phyloP scores from a whole-genome alignment of 2,113 vertebrate species.

The Cyanoderma ruficeps region DNA sequence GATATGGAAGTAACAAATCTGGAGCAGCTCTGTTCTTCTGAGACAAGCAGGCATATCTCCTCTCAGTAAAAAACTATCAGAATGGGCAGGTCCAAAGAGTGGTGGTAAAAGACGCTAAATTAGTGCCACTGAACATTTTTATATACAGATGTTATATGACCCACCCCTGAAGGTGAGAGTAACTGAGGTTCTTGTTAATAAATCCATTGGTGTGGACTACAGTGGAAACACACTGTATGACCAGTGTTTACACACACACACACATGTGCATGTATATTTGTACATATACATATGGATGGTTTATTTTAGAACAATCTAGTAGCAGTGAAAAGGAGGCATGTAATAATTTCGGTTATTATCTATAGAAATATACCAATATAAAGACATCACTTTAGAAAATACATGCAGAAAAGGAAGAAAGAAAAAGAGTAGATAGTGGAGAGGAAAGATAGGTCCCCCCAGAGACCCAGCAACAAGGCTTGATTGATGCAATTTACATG shows the following conservation, averaged over 20 bases:
- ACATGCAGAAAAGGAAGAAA: not conserved
- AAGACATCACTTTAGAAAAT: not conserved
- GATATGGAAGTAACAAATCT: not conserved
- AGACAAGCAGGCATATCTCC: not conserved
- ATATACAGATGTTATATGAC: no score
- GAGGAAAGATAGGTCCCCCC: not conserved
- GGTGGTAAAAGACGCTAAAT: not conserved
- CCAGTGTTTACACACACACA: not conserved
- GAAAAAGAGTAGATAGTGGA: not conserved
- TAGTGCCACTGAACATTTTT: not conserved
- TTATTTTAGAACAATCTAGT: not conserved
- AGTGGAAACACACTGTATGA: not conserved
- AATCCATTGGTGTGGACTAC: not conserved
- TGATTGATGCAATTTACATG: not conserved
- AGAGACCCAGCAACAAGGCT: not conserved
- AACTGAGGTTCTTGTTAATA: not conserved
- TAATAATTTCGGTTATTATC: not conserved
- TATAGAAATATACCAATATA: not conserved
- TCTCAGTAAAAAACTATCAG: not conserved
- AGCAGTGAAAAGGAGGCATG: not conserved
- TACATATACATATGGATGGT: no score
- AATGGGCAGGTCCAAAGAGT: not conserved
- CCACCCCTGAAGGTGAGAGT: not conserved
- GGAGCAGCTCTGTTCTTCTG: not conserved
- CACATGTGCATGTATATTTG: not conserved